These are phyloP conservation scores for Protonibea diacanthus DNA, from an alignment of 2,797 vertebrate species.

Conservation along the genomic window DNA sequence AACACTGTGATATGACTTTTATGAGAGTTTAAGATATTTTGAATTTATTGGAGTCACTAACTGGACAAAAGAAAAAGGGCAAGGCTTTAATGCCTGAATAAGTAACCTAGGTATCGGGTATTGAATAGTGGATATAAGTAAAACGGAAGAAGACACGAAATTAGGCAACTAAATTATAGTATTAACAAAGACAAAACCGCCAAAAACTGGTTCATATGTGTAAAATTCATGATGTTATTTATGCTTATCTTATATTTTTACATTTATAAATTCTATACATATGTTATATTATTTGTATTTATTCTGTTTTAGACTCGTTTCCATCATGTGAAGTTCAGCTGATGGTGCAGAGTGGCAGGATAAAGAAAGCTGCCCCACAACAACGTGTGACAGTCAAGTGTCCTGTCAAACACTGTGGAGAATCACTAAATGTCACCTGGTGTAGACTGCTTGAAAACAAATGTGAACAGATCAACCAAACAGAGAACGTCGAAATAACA, in stretches of 20 bases:
- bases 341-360: conserved; percentile 2
- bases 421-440: conserved; percentile 55
- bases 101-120: too few relatives aligned
- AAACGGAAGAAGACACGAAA: too few relatives aligned
- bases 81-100: neutral
- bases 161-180: too few relatives aligned
- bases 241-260: neutral
- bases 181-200: too few relatives aligned
- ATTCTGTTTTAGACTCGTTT: conserved; percentile 29
- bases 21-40: neutral
- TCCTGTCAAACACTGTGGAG: conserved; percentile 54
- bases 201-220: too few relatives aligned
- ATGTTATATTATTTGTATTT: neutral
- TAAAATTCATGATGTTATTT: neutral
- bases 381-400: conserved; percentile 51
- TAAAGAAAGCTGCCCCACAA: neutral
- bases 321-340: conserved; percentile 38
- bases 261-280: too few relatives aligned
- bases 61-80: neutral
- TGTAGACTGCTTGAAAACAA: conserved; percentile 26
- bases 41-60: neutral
- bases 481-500: conserved; percentile 39
- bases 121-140: too few relatives aligned
- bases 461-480: conserved; percentile 1
- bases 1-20: neutral